Evolutionary conservation across 2,888 invertebrate species (phyloP).

Genomic region (Ypsolopha sequella): DNA sequence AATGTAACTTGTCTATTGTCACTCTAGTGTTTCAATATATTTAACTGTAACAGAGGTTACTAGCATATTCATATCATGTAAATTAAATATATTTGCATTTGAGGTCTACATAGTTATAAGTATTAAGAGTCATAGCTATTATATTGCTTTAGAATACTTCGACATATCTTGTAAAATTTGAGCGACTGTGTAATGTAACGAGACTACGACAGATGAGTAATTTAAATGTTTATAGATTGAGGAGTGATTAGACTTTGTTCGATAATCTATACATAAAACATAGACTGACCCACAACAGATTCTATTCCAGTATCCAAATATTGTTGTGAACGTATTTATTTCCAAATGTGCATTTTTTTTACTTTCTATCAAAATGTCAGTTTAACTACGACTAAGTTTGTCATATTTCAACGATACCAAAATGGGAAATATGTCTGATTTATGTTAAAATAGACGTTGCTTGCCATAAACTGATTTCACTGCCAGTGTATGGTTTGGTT

Average conservation of each 20-base stretch:
- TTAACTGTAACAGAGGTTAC: slow-evolving; percentile 56
- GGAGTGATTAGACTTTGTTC: not conserved
- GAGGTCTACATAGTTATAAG: slow-evolving; percentile 68
- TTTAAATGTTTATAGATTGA: slow-evolving; percentile 1
- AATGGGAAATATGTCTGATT: not conserved
- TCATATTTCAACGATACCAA: not conserved
- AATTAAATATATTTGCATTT: slow-evolving; percentile 69
- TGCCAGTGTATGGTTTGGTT: not conserved
- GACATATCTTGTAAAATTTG: slow-evolving; percentile 65
- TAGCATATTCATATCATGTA: slow-evolving; percentile 71
- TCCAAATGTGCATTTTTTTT: slow-evolving; percentile 57
- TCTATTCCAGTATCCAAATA: slow-evolving; percentile 23
- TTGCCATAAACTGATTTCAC: slow-evolving; percentile 1
- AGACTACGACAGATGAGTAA: slow-evolving; percentile 14
- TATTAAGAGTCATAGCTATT: slow-evolving; percentile 67
- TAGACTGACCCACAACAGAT: slow-evolving; percentile 39
- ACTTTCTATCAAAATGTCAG: slow-evolving; percentile 26
- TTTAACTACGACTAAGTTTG: slow-evolving; percentile 6
- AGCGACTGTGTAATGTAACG: slow-evolving; percentile 45
- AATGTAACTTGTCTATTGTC: slow-evolving; percentile 29
- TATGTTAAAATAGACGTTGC: not conserved
- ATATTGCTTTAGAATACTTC: slow-evolving; percentile 69
- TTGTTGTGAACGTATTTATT: slow-evolving; percentile 25
- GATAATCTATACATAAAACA: slow-evolving; percentile 17
- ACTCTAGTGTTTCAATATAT: slow-evolving; percentile 42